phyloP scores from a whole-genome alignment of 1,140 invertebrate genomes.

The Drosophila mojavensis region DNA sequence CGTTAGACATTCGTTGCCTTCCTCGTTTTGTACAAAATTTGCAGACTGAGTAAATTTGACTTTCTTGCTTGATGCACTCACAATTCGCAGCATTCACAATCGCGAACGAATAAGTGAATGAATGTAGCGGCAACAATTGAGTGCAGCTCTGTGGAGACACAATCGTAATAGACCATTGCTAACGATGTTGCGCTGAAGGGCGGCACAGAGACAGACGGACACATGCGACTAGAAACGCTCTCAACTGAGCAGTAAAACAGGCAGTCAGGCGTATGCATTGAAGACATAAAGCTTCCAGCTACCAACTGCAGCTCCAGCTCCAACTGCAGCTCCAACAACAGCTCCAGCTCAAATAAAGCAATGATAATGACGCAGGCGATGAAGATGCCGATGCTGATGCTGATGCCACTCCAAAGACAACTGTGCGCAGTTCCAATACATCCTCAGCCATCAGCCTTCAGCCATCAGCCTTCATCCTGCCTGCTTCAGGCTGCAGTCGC shows the following conservation, averaged over 20 bases:
- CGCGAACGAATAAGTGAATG: slow-evolving; percentile 48
- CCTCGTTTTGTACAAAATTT: slow-evolving; percentile 3
- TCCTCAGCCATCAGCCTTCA: slow-evolving; percentile 17
- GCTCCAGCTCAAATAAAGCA: slow-evolving; percentile 61
- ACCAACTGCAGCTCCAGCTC: not conserved
- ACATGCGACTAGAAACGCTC: slow-evolving; percentile 15
- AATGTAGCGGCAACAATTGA: slow-evolving; percentile 47
- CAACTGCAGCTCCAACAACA: slow-evolving; percentile 50
- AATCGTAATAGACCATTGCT: slow-evolving; percentile 75
- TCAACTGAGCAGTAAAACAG: slow-evolving; percentile 48
- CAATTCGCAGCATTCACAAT: slow-evolving; percentile 60
- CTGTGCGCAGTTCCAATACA: slow-evolving; percentile 11
- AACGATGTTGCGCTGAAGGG: slow-evolving; percentile 68
- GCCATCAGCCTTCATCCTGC: slow-evolving; percentile 1
- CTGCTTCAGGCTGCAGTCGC: slow-evolving; percentile 30
- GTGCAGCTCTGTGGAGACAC: slow-evolving; percentile 65
- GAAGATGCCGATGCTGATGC: slow-evolving; percentile 7
- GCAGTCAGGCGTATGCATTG: slow-evolving; percentile 60
- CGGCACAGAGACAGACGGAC: slow-evolving; percentile 14
- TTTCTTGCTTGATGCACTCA: slow-evolving; percentile 74
- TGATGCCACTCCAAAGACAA: slow-evolving; percentile 22
- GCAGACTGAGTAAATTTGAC: slow-evolving; percentile 60
- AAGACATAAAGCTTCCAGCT: slow-evolving; percentile 57
- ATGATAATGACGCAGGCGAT: slow-evolving; percentile 25
- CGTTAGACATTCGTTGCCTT: too few species aligned